A percentile compares a stretch with the other conserved stretches of the same genome.
These are phyloP conservation scores for Seriola rivoliana DNA, from an alignment of 2,113 vertebrate genomes.

Conservation along the genomic window DNA sequence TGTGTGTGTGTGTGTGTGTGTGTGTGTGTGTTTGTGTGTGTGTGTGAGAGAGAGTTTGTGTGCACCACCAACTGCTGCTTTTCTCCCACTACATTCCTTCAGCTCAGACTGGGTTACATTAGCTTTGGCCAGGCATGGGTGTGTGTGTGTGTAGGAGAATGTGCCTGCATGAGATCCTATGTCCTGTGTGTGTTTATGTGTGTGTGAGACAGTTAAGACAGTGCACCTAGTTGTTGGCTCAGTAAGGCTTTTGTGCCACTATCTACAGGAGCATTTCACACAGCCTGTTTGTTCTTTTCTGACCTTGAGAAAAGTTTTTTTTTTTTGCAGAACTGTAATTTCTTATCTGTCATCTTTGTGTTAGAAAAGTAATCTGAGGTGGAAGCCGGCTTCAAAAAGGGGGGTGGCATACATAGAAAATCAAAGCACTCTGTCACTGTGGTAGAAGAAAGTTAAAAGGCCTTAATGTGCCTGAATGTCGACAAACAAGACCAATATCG, in stretches of 20 bases:
- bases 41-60: background rate
- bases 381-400: background rate
- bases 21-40: background rate
- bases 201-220: background rate
- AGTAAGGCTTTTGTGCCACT: conserved; percentile 5
- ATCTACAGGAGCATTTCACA: background rate
- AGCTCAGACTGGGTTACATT: conserved; percentile 31
- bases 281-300: background rate
- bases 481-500: background rate
- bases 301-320: background rate
- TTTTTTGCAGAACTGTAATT: background rate
- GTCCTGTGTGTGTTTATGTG: background rate
- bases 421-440: background rate
- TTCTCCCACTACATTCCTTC: conserved; percentile 44
- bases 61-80: conserved; percentile 16
- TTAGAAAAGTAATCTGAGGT: background rate
- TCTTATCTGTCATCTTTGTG: background rate
- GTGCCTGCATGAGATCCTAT: background rate
- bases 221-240: conserved; percentile 25
- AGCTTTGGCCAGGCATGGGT: conserved; percentile 7
- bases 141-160: background rate
- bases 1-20: background rate
- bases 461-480: background rate
- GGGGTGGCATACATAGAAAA: background rate
- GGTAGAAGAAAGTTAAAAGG: background rate